Conservation (phyloP, 2,797 vertebrate species). For the Platyrinchus mystaceus region DNA sequence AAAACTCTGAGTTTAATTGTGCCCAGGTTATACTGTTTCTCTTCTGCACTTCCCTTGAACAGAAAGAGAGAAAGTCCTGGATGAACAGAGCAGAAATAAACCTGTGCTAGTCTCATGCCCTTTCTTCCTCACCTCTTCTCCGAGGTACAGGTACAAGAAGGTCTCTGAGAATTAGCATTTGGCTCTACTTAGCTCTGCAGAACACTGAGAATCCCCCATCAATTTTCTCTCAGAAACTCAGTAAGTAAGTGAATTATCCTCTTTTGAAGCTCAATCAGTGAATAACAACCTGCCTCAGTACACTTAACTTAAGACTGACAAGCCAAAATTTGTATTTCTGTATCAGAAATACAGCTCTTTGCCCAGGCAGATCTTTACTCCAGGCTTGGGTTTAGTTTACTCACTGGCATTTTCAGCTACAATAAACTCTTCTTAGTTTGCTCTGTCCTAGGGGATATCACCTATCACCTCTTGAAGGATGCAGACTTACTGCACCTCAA, state of each 20-base stretch:
- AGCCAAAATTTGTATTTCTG: background rate
- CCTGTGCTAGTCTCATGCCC: background rate
- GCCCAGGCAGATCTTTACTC: background rate
- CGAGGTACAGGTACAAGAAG: background rate
- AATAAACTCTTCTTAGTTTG: background rate
- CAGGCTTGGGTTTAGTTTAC: background rate
- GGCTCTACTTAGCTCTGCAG: background rate
- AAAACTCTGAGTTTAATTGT: background rate
- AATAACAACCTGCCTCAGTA: background rate
- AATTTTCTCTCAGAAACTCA: background rate
- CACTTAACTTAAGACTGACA: background rate
- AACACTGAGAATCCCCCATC: background rate
- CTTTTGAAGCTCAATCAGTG: background rate
- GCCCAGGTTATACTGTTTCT: background rate
- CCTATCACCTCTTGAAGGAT: background rate
- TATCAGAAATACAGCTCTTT: background rate
- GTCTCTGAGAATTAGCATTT: background rate
- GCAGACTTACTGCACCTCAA: background rate
- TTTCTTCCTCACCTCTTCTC: background rate
- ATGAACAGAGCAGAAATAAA: background rate
- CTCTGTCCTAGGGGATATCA: background rate
- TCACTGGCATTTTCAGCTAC: background rate
- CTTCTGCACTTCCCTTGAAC: background rate
- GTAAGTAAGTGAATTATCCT: background rate
- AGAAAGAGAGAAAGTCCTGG: background rate